phyloP scores from a whole-genome alignment of 2,797 vertebrate species.

The Acridotheres tristis region DNA sequence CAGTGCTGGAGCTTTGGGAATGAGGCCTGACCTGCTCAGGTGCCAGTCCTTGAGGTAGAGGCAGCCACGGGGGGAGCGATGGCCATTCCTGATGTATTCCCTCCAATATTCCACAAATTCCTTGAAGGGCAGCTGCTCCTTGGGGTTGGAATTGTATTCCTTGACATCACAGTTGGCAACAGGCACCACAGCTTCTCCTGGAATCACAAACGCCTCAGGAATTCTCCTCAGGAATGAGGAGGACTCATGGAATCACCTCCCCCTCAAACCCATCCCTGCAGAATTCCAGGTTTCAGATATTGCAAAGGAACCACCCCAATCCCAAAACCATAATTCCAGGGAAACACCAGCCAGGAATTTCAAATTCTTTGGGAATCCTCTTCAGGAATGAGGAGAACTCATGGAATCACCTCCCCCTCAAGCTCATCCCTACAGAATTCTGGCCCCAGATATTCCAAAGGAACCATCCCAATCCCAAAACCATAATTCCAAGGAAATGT shows the following conservation, averaged over 20 bases:
- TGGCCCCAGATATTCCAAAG: no score
- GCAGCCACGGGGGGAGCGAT: not conserved
- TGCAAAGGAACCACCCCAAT: not conserved
- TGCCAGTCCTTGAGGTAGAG: not conserved
- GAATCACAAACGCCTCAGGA: not conserved
- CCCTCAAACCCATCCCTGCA: fast-evolving
- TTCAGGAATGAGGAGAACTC: no score
- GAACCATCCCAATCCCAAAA: no score
- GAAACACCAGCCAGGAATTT: no score
- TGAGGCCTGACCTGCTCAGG: not conserved
- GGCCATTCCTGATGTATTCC: not conserved
- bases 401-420: no score
- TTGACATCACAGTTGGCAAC: not conserved
- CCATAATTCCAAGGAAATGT: no score
- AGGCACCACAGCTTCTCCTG: not conserved
- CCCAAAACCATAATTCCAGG: not conserved
- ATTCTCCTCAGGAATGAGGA: not conserved
- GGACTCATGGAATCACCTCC: not conserved
- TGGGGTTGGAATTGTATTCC: not conserved
- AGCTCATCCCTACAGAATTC: no score
- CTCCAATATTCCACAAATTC: not conserved
- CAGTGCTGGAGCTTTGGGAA: not conserved
- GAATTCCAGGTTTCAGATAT: fast-evolving
- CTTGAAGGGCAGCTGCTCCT: not conserved
- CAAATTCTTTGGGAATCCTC: no score